Percentiles rank a stretch among this genome's conserved stretches.
Conservation (phyloP, 2,888 invertebrate genomes). For the Campoplex nolae region DNA sequence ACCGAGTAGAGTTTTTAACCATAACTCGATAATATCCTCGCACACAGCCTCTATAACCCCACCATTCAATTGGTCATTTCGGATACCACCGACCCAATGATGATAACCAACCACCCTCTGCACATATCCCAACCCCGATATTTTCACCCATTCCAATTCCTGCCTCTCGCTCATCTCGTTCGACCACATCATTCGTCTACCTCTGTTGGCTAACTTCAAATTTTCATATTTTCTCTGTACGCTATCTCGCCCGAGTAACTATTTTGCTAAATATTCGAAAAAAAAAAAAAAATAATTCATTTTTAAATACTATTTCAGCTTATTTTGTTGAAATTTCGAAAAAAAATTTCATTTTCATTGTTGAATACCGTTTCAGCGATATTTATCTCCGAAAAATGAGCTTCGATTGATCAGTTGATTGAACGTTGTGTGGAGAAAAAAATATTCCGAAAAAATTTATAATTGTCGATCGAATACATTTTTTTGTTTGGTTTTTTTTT, state of each 20-base stretch:
- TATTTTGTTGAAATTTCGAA: too few species aligned
- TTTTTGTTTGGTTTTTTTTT: too few species aligned
- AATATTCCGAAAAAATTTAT: too few species aligned
- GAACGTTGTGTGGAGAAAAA: too few species aligned
- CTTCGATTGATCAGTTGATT: too few species aligned
- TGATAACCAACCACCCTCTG: constrained; percentile 55
- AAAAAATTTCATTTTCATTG: too few species aligned
- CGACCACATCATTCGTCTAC: neutral
- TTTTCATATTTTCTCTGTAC: neutral
- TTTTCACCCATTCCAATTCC: neutral
- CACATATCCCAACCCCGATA: constrained; percentile 29
- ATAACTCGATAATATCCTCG: constrained; percentile 43
- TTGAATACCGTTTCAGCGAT: too few species aligned
- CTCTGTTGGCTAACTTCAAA: neutral
- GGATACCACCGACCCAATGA: constrained; percentile 53
- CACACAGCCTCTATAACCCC: constrained; percentile 39
- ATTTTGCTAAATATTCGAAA: too few species aligned
- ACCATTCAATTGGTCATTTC: constrained; percentile 71
- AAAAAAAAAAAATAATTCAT: neutral
- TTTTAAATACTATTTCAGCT: neutral
- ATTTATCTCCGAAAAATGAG: too few species aligned
- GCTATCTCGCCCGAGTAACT: neutral
- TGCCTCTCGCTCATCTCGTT: neutral
- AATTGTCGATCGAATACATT: too few species aligned
- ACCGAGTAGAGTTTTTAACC: constrained; percentile 32